phyloP scores from a whole-genome alignment of 2,888 invertebrate genomes.

The Thumatha senex region DNA sequence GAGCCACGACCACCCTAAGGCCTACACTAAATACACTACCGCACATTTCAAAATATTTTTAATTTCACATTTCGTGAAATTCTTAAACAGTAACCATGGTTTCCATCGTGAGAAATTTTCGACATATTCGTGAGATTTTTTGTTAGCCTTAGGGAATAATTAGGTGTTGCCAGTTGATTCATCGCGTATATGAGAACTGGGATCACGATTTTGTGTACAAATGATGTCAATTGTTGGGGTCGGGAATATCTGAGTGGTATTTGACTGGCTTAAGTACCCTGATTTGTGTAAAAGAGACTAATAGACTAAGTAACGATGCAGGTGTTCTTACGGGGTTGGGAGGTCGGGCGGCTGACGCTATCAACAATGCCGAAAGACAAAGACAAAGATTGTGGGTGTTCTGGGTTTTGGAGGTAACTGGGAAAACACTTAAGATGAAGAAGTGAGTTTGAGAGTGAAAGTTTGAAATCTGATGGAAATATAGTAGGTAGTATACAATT shows the following conservation, averaged over 20 bases:
- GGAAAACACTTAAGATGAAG: too few relatives aligned
- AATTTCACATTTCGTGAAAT: slow-evolving; percentile 44
- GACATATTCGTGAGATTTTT: slow-evolving; percentile 41
- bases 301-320: too few relatives aligned
- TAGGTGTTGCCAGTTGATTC: slow-evolving; percentile 32
- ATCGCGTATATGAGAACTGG: slow-evolving; percentile 40
- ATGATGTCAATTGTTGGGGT: slow-evolving; percentile 36
- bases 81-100: slow-evolving; percentile 38
- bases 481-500: too few relatives aligned
- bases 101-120: slow-evolving; percentile 43
- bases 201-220: slow-evolving; percentile 32
- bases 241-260: slow-evolving; percentile 12
- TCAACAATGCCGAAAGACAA: too few relatives aligned
- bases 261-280: slow-evolving; percentile 10
- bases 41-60: slow-evolving; percentile 30
- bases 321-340: too few relatives aligned
- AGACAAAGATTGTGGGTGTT: too few relatives aligned
- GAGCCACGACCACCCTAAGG: slow-evolving; percentile 42
- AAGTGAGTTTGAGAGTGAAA: too few relatives aligned
- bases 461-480: too few relatives aligned
- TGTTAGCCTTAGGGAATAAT: slow-evolving; percentile 39
- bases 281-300: neutral
- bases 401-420: too few relatives aligned
- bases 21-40: slow-evolving; percentile 38
- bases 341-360: too few relatives aligned